Base-by-base conservation (phyloP, 2,797 vertebrate species). In the Gymnocypris eckloni region DNA sequence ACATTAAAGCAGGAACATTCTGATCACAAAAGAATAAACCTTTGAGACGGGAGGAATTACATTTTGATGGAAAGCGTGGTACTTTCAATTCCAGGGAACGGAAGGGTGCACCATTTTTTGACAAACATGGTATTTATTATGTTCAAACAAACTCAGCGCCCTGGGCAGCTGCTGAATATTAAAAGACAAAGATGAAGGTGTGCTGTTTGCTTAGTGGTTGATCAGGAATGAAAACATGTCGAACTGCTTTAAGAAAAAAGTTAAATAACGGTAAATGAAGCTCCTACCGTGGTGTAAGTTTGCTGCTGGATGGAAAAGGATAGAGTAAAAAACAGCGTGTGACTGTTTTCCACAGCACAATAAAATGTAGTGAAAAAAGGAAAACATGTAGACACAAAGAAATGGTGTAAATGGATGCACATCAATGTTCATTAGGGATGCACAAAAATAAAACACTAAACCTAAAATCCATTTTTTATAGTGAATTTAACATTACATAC, bases 11-110 rank as follows among this genome's bases (percentile, higher is more conserved):
- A 64, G 77, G 85, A 83, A 73, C 84, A 90, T 88, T 92, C 86
- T 90, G 90, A 94, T 89, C 83, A 84, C 76, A 77, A 84, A 90
- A 83, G 70, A 84, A 59, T 66, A 81, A 81, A 77, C 25, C 78
- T 81, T 84, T 81, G 86, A 83, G 79, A 75, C 7, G 56, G 20
- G 41, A 66, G 67, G 70, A 59, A 89, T 87, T 83, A 64, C 83
- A 86, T 72, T 67, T 76, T 77, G 79, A 81, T 87, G 77, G 70
- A 87, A 84, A 85, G 71, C n/a, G 7, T 67, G n/a, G n/a, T 76
- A 37, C 7, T 33, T 20, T 52, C 13, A 52, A 33, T 43, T 73
- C 59, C 71, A n/a, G 71, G n/a, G 52, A 67, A 77, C 33, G 20
- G 12, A 72, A 77, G 12, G 22, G 71, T 8, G 25, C 37, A n/a